Evolutionary conservation across 2,113 vertebrate genomes (phyloP), one percentile per base, ranked within the genome.

Genomic region (Sterrhoptilus dennistouni): DNA sequence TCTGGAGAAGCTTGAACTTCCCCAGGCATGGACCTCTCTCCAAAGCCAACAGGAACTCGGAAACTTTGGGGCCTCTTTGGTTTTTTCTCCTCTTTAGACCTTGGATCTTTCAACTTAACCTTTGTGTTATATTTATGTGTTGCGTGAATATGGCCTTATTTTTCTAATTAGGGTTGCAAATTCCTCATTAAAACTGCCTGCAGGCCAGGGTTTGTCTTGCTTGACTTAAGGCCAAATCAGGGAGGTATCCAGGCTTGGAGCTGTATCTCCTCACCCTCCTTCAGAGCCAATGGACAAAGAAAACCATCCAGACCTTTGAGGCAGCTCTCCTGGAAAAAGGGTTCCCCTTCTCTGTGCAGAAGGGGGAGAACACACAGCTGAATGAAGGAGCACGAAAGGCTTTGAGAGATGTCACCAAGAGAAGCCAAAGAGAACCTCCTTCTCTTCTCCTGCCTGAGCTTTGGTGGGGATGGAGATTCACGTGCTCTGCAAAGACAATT

Each of bases 1-100:
- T 72, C 47, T 86, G 65, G 45, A 96, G 79, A 86, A 92, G 85
- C 85, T 89, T 75, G 83, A 93, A 87, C 90, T 78, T 95, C 82
- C 57, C 52, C 49, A 93, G 44, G 18, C 63, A 1, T 36, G 71
- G 87, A 89, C 78, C 45, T 50, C 35, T 89, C 65, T 95, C 76
- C 72, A 95, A 96, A 95, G 92, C 79, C 93, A 96, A 91, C 79
- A 95, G 93, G 85, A 95, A 81, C 68, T 90, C 1, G 12, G 93
- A 92, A 97, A 90, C 64, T 88, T 93, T 75, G 83, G 44, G 83
- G 88, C 85, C 94, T 96, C 79, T 91, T 91, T 36, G 52, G n/a
- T 90, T 95, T 93, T 93, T 11, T 19, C 68, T 93, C 16, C 69
- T 94, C 56, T 78, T 28, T 71, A 90, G 92, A 77, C 45, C 29